These are phyloP conservation scores for Sinella curviseta DNA, from an alignment of 1,140 invertebrate species.

Conservation along the genomic window DNA sequence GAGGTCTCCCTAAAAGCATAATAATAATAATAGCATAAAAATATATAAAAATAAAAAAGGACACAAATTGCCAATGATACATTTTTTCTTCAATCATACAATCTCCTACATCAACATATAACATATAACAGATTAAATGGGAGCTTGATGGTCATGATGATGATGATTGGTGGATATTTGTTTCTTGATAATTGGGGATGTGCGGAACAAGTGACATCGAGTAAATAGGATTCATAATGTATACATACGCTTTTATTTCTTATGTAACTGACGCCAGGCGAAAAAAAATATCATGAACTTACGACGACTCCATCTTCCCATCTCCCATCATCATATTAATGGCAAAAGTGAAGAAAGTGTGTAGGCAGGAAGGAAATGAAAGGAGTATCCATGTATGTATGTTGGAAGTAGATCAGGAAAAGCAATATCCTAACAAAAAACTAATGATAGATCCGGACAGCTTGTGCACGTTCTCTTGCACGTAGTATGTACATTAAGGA, in stretches of 20 bases:
- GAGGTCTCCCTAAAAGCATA: too few species aligned
- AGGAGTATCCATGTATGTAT: neutral
- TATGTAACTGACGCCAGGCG: neutral
- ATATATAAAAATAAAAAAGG: neutral
- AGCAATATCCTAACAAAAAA: neutral
- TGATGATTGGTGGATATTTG: neutral
- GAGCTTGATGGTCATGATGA: too few species aligned
- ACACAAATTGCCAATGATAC: neutral
- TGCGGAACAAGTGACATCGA: neutral
- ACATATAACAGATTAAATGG: too few species aligned
- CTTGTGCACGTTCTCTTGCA: too few species aligned
- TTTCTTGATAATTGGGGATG: constrained; percentile 21
- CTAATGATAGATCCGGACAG: too few species aligned
- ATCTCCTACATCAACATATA: too few species aligned
- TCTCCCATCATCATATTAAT: neutral
- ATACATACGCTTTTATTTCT: neutral
- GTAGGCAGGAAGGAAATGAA: constrained; percentile 20
- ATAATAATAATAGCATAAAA: neutral
- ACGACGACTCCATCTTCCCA: neutral
- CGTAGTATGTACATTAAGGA: too few species aligned
- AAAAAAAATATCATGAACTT: neutral
- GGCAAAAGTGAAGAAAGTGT: neutral
- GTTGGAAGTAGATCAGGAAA: neutral
- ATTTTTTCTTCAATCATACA: too few species aligned
- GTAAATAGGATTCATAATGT: neutral